Percentiles rank a stretch among this genome's conserved stretches.
Conservation (phyloP, 1,140 invertebrate genomes). For the Cephus cinctus region DNA sequence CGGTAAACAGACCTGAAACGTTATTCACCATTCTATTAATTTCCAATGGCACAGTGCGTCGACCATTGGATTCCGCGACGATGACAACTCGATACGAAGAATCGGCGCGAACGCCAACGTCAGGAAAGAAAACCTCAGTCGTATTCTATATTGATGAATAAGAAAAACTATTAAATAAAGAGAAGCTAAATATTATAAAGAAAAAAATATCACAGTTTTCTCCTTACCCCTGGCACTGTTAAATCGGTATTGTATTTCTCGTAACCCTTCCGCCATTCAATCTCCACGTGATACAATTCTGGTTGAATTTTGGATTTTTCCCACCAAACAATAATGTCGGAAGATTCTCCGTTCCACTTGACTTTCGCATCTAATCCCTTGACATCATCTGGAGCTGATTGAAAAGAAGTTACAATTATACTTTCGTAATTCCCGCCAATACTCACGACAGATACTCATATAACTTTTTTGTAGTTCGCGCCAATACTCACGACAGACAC, state of each 20-base stretch:
- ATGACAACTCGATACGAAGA: no score
- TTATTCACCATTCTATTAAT: no score
- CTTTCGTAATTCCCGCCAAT: slow-evolving; percentile 2
- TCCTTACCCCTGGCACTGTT: slow-evolving; percentile 37
- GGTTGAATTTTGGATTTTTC: slow-evolving; percentile 37
- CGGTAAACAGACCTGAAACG: no score
- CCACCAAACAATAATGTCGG: slow-evolving; percentile 46
- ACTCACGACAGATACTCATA: no score
- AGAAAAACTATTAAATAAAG: slow-evolving; percentile 8
- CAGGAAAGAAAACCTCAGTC: slow-evolving; percentile 25
- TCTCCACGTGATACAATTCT: slow-evolving; percentile 42
- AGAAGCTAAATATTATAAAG: neutral
- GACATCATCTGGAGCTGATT: slow-evolving; percentile 40
- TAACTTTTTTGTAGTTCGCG: no score
- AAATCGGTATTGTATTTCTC: neutral
- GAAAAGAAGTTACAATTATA: slow-evolving; percentile 6
- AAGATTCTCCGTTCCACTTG: slow-evolving; percentile 15
- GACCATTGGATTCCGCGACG: no score
- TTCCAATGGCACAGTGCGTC: no score
- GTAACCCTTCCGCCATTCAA: slow-evolving; percentile 19
- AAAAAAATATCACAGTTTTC: neutral
- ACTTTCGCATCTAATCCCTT: slow-evolving; percentile 20
- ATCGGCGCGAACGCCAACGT: no score
- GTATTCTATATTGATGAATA: slow-evolving; percentile 31
- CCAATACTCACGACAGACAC: no score